phyloP scores from a whole-genome alignment of 2,888 invertebrate species.

The Altica lythri region DNA sequence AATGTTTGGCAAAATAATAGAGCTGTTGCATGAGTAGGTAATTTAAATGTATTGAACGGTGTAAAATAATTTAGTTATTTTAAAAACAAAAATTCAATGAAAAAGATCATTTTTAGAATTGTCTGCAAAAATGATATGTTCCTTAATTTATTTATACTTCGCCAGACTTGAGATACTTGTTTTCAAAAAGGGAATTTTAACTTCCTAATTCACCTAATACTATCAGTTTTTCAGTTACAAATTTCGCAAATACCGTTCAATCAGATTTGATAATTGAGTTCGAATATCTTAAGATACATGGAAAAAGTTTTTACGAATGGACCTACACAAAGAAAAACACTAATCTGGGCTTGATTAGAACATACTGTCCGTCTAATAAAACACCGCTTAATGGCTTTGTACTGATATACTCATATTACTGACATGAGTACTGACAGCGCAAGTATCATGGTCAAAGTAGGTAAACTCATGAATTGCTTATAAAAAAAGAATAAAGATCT shows the following conservation, averaged over 20 bases:
- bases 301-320: slow-evolving; percentile 8
- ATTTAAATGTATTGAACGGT: no score
- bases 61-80: slow-evolving; percentile 18
- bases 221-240: slow-evolving; percentile 30
- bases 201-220: slow-evolving; percentile 31
- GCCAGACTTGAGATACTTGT: slow-evolving; percentile 31
- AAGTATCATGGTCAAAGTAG: background rate
- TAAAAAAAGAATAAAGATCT: no score
- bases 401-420: background rate
- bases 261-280: slow-evolving; percentile 25
- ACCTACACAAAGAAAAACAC: background rate
- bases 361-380: background rate
- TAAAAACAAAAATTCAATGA: slow-evolving; percentile 31
- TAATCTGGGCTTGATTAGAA: background rate
- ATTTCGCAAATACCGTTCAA: slow-evolving; percentile 32
- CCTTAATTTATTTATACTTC: slow-evolving; percentile 27
- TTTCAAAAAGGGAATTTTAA: slow-evolving; percentile 30
- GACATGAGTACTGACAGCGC: background rate
- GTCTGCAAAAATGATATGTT: slow-evolving; percentile 24
- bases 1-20: no score
- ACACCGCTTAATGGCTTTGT: background rate
- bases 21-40: no score
- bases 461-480: background rate
- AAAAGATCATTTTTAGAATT: slow-evolving; percentile 36
- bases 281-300: background rate